Conservation (phyloP, 2,113 vertebrate genomes). For the Albula glossodonta region DNA sequence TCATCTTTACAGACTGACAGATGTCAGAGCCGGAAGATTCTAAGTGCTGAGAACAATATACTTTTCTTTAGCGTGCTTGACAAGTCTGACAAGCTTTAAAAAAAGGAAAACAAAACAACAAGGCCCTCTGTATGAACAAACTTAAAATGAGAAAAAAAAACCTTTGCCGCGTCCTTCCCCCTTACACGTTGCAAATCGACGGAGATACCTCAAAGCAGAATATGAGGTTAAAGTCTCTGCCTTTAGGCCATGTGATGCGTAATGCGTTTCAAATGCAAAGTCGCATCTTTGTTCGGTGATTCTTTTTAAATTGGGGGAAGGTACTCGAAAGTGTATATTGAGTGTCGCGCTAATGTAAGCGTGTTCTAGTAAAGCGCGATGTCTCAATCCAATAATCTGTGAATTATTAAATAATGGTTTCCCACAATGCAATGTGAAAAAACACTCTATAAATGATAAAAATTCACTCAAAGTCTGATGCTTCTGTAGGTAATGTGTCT, state of each 20-base stretch:
- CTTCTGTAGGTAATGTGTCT: too few species aligned
- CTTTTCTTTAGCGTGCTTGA: conserved; percentile 96
- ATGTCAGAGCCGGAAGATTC: conserved; percentile 99
- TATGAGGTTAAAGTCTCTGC: conserved; percentile 40
- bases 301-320: not conserved
- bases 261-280: not conserved
- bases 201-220: conserved; percentile 52
- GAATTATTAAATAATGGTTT: not conserved
- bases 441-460: not conserved
- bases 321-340: not conserved
- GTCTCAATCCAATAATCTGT: not conserved
- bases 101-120: conserved; percentile 80
- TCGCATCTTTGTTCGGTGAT: not conserved
- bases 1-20: conserved; percentile 99
- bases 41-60: conserved; percentile 99
- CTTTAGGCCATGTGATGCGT: conserved; percentile 15
- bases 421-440: not conserved
- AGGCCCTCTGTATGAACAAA: conserved; percentile 86
- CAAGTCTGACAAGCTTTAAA: conserved; percentile 97
- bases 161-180: conserved; percentile 70
- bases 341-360: not conserved
- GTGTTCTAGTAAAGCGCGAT: not conserved
- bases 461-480: too few species aligned
- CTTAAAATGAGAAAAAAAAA: conserved; percentile 76
- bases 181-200: conserved; percentile 73